Conservation (phyloP, 2,113 vertebrate genomes). For the Lichenostomus cassidix region DNA sequence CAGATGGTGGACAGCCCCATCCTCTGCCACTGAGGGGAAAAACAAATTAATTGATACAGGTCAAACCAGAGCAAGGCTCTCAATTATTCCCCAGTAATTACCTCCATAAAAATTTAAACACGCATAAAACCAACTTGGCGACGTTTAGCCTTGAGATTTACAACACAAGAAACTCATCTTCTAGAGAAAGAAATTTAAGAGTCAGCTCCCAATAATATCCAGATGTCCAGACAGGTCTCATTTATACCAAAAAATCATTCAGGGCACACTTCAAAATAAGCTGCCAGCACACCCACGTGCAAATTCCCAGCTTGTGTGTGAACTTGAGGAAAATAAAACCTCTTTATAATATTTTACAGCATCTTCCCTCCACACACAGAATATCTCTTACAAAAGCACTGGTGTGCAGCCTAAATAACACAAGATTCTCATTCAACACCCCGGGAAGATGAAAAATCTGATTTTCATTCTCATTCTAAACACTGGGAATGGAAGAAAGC, state of each 20-base stretch:
- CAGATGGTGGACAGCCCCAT: neutral
- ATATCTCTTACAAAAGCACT: neutral
- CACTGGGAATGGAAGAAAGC: neutral
- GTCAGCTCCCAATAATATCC: neutral
- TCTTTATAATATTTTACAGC: neutral
- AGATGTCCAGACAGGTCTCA: neutral
- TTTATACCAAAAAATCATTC: neutral
- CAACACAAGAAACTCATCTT: neutral
- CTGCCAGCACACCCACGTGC: neutral
- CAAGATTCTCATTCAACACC: neutral
- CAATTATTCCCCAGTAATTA: constrained; percentile 48
- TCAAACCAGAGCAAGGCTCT: constrained; percentile 19
- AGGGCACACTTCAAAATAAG: neutral
- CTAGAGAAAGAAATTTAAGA: neutral
- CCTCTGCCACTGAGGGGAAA: neutral
- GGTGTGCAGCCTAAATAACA: neutral
- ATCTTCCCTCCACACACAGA: neutral
- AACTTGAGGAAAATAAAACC: neutral
- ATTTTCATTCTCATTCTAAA: constrained; percentile 18
- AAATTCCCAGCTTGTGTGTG: neutral
- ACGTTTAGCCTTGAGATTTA: neutral
- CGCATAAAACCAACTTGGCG: neutral
- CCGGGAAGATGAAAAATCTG: neutral
- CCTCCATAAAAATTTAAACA: constrained; percentile 43
- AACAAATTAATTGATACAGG: constrained; percentile 50